Base-by-base conservation (phyloP, 2,113 vertebrate species). In the Geothlypis trichas region DNA sequence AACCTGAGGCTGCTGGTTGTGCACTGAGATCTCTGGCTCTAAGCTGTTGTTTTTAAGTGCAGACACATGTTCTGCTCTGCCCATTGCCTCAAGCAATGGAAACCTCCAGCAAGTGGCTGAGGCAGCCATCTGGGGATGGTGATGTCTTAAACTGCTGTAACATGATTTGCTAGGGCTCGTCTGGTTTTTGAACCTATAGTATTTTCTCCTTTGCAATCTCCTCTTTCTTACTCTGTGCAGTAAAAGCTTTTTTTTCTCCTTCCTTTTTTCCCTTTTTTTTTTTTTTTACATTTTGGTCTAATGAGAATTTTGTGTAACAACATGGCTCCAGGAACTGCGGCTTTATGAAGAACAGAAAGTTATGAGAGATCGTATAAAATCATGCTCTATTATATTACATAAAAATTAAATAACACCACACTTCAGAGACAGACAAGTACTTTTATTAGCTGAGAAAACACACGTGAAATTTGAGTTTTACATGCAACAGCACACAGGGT, bases 361-460 rank as follows among this genome's bases (percentile, higher is more conserved):
- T 93, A 80, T 16, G 81, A 79, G 35, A 57, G 14, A 80, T 68
- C 9, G 0, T 86, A 54, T 94, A 85, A 91, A 87, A 74, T 84
- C 42, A 35, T 41, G 24, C 37, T 91, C 46, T 85, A 30, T 62
- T 89, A 44, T 72, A 69, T 87, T 79, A 55, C 30, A 54, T 89
- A 73, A 89, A 91, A 94, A 84, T 82, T 91, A 84, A 91, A 84
- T 65, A 79, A 76, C 75, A 37, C 49, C 33, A 27, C 72, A 33
- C 71, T 93, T 94, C 31, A 86, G 90, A 92, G 59, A 44, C 37
- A 72, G 47, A 72, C 22, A 52, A 95, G 39, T 0, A 3, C 17
- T 94, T 95, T 78, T 92, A 87, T 86, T 87, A 84, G 65, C 57
- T 92, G 81, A 93, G 77, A 80, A 90, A 93, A 80, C 71, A 90